Evolutionary conservation across 1,140 invertebrate genomes (phyloP).

Genomic region (Euura lappo): DNA sequence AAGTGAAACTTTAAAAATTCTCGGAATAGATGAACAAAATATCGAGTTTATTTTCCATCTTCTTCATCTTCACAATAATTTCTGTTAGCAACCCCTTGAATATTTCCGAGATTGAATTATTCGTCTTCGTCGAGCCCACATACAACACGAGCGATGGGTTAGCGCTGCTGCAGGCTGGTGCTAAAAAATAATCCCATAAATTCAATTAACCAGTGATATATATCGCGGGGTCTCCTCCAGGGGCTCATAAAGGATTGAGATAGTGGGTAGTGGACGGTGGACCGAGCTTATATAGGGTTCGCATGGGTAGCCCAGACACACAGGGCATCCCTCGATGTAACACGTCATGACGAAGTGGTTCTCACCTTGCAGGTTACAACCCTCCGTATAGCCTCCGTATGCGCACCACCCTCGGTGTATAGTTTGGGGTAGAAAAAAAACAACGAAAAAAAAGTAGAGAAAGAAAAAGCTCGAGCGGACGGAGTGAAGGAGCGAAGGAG

Average conservation of each 20-base stretch:
- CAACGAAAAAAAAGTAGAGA: no score
- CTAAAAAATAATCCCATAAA: conserved; percentile 26
- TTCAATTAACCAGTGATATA: conserved; percentile 35
- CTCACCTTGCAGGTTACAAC: conserved; percentile 19
- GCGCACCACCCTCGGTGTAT: not conserved
- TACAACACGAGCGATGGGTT: no score
- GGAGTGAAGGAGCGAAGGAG: no score
- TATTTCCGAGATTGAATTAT: no score
- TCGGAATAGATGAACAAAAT: no score
- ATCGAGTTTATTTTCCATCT: no score
- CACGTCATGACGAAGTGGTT: conserved; percentile 27
- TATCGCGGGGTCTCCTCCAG: conserved; percentile 11
- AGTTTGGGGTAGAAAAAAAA: not conserved
- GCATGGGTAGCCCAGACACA: not conserved
- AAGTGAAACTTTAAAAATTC: no score
- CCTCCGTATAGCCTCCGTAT: not conserved
- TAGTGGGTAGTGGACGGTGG: conserved; percentile 18
- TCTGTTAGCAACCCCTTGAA: no score
- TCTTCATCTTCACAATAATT: no score
- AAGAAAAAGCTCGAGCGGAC: no score
- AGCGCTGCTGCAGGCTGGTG: not conserved
- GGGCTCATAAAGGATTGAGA: conserved; percentile 34
- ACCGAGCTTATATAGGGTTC: not conserved
- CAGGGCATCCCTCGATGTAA: not conserved
- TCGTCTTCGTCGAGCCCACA: no score